Percentiles rank a stretch among this genome's conserved stretches.
Conservation (phyloP, 2,113 vertebrate species). For the Oryzias celebensis region DNA sequence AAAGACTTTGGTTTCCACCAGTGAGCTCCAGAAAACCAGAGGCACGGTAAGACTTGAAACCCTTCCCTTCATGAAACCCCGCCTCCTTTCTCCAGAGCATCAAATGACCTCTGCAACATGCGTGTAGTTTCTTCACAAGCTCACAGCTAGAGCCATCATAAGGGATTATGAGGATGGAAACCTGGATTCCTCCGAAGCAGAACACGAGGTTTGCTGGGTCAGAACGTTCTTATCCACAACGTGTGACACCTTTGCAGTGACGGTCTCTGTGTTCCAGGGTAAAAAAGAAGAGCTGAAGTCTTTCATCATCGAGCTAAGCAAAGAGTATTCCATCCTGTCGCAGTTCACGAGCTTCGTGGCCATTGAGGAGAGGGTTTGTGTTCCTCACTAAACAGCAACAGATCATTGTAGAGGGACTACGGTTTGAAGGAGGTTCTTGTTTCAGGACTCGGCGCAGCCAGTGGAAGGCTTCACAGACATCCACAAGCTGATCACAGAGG, state of each 20-base stretch:
- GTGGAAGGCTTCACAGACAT: conserved; percentile 70
- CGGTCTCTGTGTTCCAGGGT: conserved; percentile 66
- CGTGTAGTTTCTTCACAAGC: conserved; percentile 85
- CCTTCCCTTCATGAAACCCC: too few species aligned
- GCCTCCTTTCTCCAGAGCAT: not conserved
- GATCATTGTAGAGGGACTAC: too few species aligned
- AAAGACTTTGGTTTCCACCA: conserved; percentile 85
- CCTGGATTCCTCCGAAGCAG: conserved; percentile 75
- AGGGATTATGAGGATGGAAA: conserved; percentile 86
- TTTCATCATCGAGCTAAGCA: conserved; percentile 83
- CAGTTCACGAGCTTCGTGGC: conserved; percentile 92
- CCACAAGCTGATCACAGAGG: conserved; percentile 75
- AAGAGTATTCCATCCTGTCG: conserved; percentile 85
- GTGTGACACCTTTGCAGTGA: not conserved
- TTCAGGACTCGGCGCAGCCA: conserved; percentile 51
- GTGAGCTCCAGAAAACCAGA: conserved; percentile 86
- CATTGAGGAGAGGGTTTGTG: conserved; percentile 81
- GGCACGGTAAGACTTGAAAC: conserved; percentile 79
- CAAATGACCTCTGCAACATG: not conserved
- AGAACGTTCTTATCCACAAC: too few species aligned
- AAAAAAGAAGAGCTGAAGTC: conserved; percentile 83
- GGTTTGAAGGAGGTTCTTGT: conserved; percentile 14
- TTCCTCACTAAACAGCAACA: too few species aligned
- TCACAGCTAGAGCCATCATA: conserved; percentile 85
- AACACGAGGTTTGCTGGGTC: conserved; percentile 81